phyloP scores from a whole-genome alignment of 2,888 invertebrate species.

The Muschampia staudingeri region DNA sequence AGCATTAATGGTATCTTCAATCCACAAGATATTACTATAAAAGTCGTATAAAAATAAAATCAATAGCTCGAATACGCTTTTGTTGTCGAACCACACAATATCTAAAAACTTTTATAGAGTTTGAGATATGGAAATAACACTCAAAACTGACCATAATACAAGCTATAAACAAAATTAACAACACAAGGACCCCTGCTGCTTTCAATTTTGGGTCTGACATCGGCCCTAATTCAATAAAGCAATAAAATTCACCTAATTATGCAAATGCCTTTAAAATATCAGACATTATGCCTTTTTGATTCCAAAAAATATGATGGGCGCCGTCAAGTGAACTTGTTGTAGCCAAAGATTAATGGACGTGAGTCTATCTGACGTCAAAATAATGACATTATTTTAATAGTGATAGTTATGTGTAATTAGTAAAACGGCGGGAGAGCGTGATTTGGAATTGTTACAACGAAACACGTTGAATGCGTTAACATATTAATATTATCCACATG shows the following conservation, averaged over 20 bases:
- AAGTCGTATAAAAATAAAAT: conserved; percentile 84
- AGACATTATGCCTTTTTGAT: conserved; percentile 84
- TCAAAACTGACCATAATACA: conserved; percentile 89
- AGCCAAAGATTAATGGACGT: conserved; percentile 83
- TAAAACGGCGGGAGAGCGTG: conserved; percentile 73
- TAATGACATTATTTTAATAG: conserved; percentile 81
- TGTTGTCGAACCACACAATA: conserved; percentile 84
- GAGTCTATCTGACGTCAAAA: conserved; percentile 75
- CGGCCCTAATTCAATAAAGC: conserved; percentile 91
- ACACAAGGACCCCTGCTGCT: conserved; percentile 89
- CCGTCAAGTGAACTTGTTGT: conserved; percentile 81
- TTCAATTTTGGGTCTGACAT: conserved; percentile 91
- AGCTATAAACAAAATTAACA: conserved; percentile 91
- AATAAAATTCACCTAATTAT: conserved; percentile 92
- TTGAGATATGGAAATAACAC: conserved; percentile 88
- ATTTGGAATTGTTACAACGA: conserved; percentile 61
- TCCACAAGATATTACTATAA: conserved; percentile 69
- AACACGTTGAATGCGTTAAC: conserved; percentile 25
- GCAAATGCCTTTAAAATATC: conserved; percentile 90
- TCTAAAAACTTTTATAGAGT: conserved; percentile 88
- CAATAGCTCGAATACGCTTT: conserved; percentile 87
- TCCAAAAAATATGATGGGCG: conserved; percentile 85
- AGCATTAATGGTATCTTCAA: conserved; percentile 70
- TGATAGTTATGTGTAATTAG: conserved; percentile 80
- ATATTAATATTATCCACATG: conserved; percentile 26